These are phyloP conservation scores for Leucosticte australis DNA, from an alignment of 2,113 vertebrate species.

Conservation along the genomic window DNA sequence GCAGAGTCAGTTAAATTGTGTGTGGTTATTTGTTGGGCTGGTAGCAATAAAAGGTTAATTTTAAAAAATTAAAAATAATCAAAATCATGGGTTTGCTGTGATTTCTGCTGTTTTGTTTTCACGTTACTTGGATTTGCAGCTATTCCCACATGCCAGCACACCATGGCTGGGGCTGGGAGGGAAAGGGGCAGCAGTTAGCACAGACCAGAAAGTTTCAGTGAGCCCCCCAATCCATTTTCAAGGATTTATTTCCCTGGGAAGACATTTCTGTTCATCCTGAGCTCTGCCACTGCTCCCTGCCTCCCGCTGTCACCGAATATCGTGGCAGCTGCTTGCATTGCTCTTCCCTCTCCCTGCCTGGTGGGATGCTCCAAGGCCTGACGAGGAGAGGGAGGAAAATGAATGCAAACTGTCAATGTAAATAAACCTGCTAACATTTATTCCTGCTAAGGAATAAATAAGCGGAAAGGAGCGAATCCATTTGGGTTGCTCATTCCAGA, in stretches of 20 bases:
- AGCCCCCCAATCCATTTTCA: not conserved
- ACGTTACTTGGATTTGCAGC: rapidly evolving
- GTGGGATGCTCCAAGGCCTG: not conserved
- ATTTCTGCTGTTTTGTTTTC: not conserved
- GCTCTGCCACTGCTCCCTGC: not conserved
- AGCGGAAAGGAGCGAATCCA: rapidly evolving
- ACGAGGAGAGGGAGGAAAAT: not conserved
- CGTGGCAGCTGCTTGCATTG: not conserved
- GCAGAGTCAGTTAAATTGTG: not conserved
- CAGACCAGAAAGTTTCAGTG: not conserved
- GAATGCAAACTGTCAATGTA: not conserved
- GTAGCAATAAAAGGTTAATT: not conserved
- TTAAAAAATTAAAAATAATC: not conserved
- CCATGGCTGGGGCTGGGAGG: not conserved
- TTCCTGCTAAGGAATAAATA: not conserved
- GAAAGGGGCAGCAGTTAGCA: not conserved
- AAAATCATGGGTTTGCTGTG: not conserved
- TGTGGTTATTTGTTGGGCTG: not conserved
- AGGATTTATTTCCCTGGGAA: not conserved
- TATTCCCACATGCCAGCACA: not conserved
- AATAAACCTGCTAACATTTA: not conserved
- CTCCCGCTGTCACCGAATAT: not conserved
- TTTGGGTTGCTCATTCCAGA: not conserved
- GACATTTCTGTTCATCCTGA: not conserved
- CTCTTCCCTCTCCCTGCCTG: not conserved